Evolutionary conservation across 2,113 vertebrate genomes (phyloP).

Genomic region (Colinus virginianus): DNA sequence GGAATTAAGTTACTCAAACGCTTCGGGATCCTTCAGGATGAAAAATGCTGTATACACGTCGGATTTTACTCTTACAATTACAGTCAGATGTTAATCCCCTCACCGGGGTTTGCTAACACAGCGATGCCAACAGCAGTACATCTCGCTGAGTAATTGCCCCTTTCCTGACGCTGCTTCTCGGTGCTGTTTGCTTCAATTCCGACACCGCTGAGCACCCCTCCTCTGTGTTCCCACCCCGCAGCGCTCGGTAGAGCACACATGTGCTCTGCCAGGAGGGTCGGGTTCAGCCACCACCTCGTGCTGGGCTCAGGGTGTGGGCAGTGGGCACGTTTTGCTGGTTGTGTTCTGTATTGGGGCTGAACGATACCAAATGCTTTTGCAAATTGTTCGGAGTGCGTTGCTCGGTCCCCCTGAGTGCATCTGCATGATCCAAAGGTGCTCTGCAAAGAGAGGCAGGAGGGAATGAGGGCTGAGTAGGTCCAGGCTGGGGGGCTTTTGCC

Average conservation of each 20-base stretch:
- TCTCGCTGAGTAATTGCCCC: slow-evolving; percentile 21
- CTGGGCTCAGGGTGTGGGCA: accelerated
- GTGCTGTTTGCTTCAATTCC: slow-evolving; percentile 17
- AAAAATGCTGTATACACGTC: slow-evolving; percentile 44
- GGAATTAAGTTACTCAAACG: slow-evolving; percentile 41
- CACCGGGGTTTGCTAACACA: slow-evolving; percentile 10
- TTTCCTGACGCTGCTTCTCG: slow-evolving; percentile 16
- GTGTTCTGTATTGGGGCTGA: neutral
- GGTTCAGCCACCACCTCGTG: accelerated
- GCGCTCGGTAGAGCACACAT: accelerated
- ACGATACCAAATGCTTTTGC: neutral
- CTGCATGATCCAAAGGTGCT: neutral
- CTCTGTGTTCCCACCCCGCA: neutral
- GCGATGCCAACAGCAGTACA: slow-evolving; percentile 26
- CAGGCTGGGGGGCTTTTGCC: accelerated
- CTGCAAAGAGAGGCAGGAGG: neutral
- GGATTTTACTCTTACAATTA: slow-evolving; percentile 54
- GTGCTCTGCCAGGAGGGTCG: neutral
- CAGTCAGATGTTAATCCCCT: slow-evolving; percentile 61
- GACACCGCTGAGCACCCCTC: neutral
- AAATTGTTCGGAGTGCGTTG: neutral
- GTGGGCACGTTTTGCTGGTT: accelerated
- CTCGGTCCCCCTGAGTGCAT: neutral
- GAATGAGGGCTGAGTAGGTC: neutral
- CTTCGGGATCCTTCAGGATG: slow-evolving; percentile 52